Conservation (phyloP, 2,888 invertebrate genomes). For the Polylopha cassiicola region DNA sequence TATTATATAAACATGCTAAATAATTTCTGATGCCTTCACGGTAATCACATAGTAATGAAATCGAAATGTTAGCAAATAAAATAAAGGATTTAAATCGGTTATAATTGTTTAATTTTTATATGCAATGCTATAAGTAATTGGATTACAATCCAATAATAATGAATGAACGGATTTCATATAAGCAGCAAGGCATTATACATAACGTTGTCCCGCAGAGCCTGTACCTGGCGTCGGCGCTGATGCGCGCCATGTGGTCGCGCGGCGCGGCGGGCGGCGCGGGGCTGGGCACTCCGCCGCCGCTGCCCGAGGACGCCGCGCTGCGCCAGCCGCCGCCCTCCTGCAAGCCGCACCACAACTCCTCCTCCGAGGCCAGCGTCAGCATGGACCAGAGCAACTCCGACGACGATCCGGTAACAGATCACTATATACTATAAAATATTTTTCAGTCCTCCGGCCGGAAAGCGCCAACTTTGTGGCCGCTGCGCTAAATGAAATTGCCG, state of each 20-base stretch:
- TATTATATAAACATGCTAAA: no score
- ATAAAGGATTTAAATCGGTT: no score
- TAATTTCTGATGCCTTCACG: no score
- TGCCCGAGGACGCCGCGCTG: slow-evolving; percentile 59
- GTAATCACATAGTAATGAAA: no score
- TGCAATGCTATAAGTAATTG: no score
- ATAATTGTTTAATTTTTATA: no score
- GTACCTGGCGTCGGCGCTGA: slow-evolving; percentile 91
- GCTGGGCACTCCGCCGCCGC: slow-evolving; percentile 52
- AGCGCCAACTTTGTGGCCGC: no score
- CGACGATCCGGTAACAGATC: slow-evolving; percentile 78
- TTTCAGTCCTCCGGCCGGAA: no score
- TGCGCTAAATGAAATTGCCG: no score
- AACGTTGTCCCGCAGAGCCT: slow-evolving; percentile 79
- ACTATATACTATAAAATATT: neutral
- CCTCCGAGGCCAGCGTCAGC: slow-evolving; percentile 88
- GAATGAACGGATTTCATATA: no score
- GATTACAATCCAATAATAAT: no score
- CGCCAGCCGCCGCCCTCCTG: slow-evolving; percentile 70
- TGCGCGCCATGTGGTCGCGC: slow-evolving; percentile 94
- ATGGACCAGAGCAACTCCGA: slow-evolving; percentile 89
- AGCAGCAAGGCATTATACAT: neutral
- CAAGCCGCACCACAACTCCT: slow-evolving; percentile 76
- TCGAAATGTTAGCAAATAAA: no score
- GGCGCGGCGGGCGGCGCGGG: slow-evolving; percentile 52